Base-by-base conservation (phyloP, 2,113 vertebrate genomes). In the Gnathonemus longibarbis region DNA sequence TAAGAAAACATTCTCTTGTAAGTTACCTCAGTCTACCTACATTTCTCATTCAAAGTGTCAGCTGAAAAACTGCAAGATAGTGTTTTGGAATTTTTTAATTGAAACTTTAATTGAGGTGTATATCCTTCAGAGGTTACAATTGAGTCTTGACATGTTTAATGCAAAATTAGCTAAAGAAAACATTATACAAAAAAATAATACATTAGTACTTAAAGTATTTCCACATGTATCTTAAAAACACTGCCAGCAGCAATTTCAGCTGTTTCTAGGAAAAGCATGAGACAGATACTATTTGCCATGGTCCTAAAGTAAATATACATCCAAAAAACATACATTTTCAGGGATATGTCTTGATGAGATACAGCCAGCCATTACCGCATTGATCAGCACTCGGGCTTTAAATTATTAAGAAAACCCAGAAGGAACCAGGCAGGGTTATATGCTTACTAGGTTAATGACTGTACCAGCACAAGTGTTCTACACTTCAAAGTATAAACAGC, bases 1-100 rank as follows among this genome's bases (percentile, higher is more conserved):
- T 90, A 91, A 92, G 91, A 88, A 89, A 89, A 89, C 62, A 92
- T 94, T 94, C 93, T 92, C 88, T 90, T 90, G 86, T 84, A 91
- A 90, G 39, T 90, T 89, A 89, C 50, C 45, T 88, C 46, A 48
- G 88, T 90, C 49, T 50, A 13, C 89, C 89, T 87, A 77, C 83
- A 84, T 86, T 70, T 27, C 88, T 88, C 58, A 85, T 39, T 85
- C 19, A 77, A 19, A 21, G 19, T 5, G 19, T 9, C 15, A 66
- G 83, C 84, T 90, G 17, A 66, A 88, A 74, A 50, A 17, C 52
- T 80, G 50, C 45, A 70, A 88, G 48, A 87, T 77, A 88, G 66
- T 84, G 4, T 49, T 85, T 85, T 49, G 24, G 24, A 49, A 49
- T 3, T 49, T 5, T 53, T 53, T 53, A 5, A 21, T 21, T 56